Evolutionary conservation across 2,888 invertebrate species (phyloP).

Genomic region (Diarsia mendica): DNA sequence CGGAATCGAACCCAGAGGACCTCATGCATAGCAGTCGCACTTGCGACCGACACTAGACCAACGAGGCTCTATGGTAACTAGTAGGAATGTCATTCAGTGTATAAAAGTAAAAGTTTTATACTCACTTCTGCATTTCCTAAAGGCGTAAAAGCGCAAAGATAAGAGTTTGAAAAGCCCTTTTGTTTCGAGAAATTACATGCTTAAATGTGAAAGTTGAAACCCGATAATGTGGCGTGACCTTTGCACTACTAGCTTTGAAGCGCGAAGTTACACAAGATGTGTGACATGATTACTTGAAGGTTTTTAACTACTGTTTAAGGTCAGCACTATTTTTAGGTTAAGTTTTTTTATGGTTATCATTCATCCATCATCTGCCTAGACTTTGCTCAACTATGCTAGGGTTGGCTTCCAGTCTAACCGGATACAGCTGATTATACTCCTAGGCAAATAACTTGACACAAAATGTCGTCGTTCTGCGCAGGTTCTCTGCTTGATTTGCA

Average conservation of each 20-base stretch:
- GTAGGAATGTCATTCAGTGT: no score
- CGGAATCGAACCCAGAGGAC: no score
- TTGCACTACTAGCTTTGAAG: conserved; percentile 49
- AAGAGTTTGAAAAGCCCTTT: conserved; percentile 44
- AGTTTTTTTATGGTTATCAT: not conserved
- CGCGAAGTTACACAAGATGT: conserved; percentile 49
- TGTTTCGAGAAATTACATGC: conserved; percentile 42
- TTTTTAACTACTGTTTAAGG: conserved; percentile 41
- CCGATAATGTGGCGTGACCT: conserved; percentile 57
- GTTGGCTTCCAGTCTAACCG: no score
- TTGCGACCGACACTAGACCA: no score
- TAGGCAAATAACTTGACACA: no score
- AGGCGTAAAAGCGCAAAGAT: conserved; percentile 33
- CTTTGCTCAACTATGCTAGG: no score
- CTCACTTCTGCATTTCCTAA: not conserved
- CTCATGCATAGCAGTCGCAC: no score
- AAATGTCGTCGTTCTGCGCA: no score
- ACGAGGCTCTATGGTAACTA: no score
- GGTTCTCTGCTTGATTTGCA: no score
- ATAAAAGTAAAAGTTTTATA: conserved; percentile 18
- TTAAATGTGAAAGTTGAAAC: conserved; percentile 59
- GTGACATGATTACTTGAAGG: conserved; percentile 48
- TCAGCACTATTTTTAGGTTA: conserved; percentile 25
- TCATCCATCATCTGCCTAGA: no score
- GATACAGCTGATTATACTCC: no score